Evolutionary conservation across 2,113 vertebrate species (phyloP).

Genomic region (Micromys minutus): DNA sequence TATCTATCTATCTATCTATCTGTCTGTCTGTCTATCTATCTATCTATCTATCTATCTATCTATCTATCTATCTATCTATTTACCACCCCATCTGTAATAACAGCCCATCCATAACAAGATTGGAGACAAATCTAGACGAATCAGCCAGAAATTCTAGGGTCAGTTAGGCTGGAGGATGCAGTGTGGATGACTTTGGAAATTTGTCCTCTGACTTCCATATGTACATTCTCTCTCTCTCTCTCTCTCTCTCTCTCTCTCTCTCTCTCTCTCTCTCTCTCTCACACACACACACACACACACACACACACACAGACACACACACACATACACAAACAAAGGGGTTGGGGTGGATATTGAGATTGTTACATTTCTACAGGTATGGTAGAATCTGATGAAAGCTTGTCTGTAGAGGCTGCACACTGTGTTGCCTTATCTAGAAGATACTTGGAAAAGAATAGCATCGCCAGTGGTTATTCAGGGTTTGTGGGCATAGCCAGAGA

Average conservation of each 20-base stretch:
- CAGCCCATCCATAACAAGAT: neutral
- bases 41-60: too few species aligned
- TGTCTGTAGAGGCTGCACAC: neutral
- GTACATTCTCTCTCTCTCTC: too few species aligned
- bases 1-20: too few species aligned
- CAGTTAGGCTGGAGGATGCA: neutral
- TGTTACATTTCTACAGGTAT: neutral
- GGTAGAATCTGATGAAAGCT: neutral
- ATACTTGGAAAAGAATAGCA: neutral
- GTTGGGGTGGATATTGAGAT: neutral
- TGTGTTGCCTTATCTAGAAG: neutral
- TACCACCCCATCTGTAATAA: neutral
- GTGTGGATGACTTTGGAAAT: rapidly evolving
- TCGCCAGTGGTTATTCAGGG: neutral
- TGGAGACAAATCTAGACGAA: neutral
- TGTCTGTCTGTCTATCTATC: too few species aligned
- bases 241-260: too few species aligned
- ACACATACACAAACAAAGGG: neutral
- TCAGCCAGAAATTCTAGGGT: neutral
- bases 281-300: neutral
- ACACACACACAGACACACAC: neutral
- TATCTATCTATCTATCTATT: too few species aligned
- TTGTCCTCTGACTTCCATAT: too few species aligned
- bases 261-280: too few species aligned
- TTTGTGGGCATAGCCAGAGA: too few species aligned